Base-by-base conservation (phyloP, 1,140 invertebrate species). In the Hylaeus anthracinus region DNA sequence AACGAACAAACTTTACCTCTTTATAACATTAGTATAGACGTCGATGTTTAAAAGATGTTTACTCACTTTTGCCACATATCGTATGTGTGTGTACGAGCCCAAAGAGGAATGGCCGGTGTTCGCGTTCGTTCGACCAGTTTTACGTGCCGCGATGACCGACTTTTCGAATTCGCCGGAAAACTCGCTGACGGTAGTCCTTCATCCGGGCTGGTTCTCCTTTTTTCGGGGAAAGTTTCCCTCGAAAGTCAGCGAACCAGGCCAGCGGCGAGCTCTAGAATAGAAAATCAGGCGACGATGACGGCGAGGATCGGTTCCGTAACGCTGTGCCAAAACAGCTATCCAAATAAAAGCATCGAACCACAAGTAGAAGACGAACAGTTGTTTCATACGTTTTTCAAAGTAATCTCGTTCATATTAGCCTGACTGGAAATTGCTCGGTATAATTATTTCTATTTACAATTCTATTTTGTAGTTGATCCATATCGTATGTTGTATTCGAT, bases 121-220 rank as follows among this genome's bases (percentile, higher is more conserved):
- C 71, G 78, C 41, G 55, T 58, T 66, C 55, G 74, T 74, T 70
- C 83, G 74, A 82, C 53, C 71, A 69, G 67, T 86, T 86, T 83
- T 76, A 86, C 84, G 84, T 78, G 84, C 66, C 69, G 64, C 48
- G 64, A 76, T 74, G 81, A 80, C 84, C 85, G 84, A 83, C 81
- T 86, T 86, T 72, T 83, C 85, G 72, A 64, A 86, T 72, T 73
- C 81, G 45, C 72, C 72, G 81, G 76, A 26, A 86, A 86, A 86
- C 84, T 80, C 85, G 84, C 81, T 77, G 84, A 86, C 76, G 64
- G 73, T 72, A 58, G 69, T 65, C 58, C 86, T 86, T 86, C 84
- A 86, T 86, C 75, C 66, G 43, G 58, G 9, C 63, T 1, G 8
- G n/a, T 53, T 43, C 14, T 63, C 15, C 26, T 76, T 39, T 70